Conservation (phyloP, 2,888 invertebrate genomes). For the Pherbina coryleti region DNA sequence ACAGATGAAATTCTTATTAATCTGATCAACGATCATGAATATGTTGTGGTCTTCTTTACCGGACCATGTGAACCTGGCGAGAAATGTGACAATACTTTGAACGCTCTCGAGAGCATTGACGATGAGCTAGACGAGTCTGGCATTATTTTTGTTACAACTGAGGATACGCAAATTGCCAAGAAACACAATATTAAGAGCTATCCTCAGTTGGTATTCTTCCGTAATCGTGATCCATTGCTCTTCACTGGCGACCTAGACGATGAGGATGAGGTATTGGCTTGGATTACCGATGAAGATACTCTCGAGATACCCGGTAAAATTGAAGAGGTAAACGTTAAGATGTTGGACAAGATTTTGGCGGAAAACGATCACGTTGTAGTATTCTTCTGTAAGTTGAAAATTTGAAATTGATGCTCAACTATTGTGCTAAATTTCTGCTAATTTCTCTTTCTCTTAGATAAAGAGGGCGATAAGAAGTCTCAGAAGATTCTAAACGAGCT, state of each 20-base stretch:
- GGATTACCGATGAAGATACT: slow-evolving; percentile 92
- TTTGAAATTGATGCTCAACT: too few relatives aligned
- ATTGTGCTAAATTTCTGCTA: not conserved
- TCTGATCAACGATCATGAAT: slow-evolving; percentile 90
- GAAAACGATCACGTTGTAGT: slow-evolving; percentile 92
- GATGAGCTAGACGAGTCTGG: slow-evolving; percentile 94
- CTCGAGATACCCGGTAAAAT: slow-evolving; percentile 92
- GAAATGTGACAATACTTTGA: slow-evolving; percentile 86
- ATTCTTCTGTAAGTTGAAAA: slow-evolving; percentile 86
- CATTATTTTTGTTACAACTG: slow-evolving; percentile 93
- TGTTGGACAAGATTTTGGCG: slow-evolving; percentile 90
- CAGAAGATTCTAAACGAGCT: slow-evolving; percentile 89
- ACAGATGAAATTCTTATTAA: slow-evolving; percentile 90
- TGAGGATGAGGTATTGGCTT: slow-evolving; percentile 90
- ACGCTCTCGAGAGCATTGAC: slow-evolving; percentile 91
- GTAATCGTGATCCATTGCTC: slow-evolving; percentile 89
- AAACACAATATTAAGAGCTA: slow-evolving; percentile 87
- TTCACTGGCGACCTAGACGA: slow-evolving; percentile 89
- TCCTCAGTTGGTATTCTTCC: slow-evolving; percentile 89
- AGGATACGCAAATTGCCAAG: slow-evolving; percentile 84
- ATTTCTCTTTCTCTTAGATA: slow-evolving; percentile 73
- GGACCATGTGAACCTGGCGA: slow-evolving; percentile 90
- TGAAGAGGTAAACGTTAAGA: slow-evolving; percentile 90
- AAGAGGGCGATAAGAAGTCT: slow-evolving; percentile 90
- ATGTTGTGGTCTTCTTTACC: slow-evolving; percentile 94